phyloP scores from a whole-genome alignment of 2,888 invertebrate species.

The Agelastica alni region DNA sequence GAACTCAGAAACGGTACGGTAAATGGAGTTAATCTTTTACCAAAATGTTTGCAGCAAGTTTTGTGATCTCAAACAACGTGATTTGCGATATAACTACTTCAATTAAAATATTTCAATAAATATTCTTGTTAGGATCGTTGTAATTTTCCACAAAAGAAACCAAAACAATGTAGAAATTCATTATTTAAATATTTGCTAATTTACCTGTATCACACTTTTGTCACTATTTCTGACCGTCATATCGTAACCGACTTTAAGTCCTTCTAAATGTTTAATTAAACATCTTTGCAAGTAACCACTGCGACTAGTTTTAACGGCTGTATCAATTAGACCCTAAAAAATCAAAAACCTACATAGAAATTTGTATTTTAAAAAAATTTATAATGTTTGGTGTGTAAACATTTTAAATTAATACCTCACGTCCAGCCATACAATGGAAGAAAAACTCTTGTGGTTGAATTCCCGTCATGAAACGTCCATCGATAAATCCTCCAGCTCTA shows the following conservation, averaged over 20 bases:
- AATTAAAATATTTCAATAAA: too few relatives aligned
- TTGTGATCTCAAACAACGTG: too few relatives aligned
- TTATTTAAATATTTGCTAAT: background rate
- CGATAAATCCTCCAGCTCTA: constrained; percentile 94
- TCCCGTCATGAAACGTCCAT: constrained; percentile 97
- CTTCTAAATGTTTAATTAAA: constrained; percentile 96
- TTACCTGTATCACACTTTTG: constrained; percentile 84
- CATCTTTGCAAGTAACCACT: constrained; percentile 98
- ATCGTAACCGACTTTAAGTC: constrained; percentile 90
- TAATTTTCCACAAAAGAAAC: too few relatives aligned
- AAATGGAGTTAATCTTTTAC: too few relatives aligned
- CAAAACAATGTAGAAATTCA: background rate
- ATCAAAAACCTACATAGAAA: too few relatives aligned
- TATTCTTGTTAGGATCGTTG: too few relatives aligned
- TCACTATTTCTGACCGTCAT: constrained; percentile 95
- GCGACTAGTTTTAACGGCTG: constrained; percentile 98
- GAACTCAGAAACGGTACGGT: too few relatives aligned
- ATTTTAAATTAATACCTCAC: too few relatives aligned
- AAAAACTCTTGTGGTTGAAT: constrained; percentile 97
- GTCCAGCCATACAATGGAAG: constrained; percentile 99
- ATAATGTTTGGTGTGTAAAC: background rate
- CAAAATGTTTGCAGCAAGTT: too few relatives aligned
- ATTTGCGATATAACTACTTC: too few relatives aligned
- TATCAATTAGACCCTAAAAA: constrained; percentile 92
- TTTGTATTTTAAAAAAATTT: background rate